A percentile compares a stretch with the other conserved stretches of the same genome.
phyloP scores from a whole-genome alignment of 1,140 invertebrate species.

The Hormaphis cornu region DNA sequence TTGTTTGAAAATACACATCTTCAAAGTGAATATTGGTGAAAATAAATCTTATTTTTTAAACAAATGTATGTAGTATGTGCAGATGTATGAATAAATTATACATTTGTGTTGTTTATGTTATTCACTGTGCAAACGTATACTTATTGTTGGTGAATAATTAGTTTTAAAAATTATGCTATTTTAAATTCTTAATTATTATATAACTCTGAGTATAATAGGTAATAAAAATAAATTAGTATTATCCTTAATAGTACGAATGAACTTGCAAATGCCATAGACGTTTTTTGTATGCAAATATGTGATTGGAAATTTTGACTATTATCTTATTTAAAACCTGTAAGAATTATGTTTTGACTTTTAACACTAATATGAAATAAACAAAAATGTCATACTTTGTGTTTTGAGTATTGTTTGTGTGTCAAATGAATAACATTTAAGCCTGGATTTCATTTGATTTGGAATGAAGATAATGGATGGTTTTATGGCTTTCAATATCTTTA shows the following conservation, averaged over 20 bases:
- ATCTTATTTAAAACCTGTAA: neutral
- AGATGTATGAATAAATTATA: too few species aligned
- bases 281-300: constrained; percentile 18
- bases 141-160: too few species aligned
- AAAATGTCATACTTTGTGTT: neutral
- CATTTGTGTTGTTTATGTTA: too few species aligned
- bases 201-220: neutral
- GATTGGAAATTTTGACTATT: constrained; percentile 10
- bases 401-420: neutral
- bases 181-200: neutral
- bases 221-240: neutral
- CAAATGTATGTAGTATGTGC: neutral
- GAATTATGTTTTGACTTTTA: neutral
- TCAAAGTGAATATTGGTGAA: neutral
- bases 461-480: constrained; percentile 5
- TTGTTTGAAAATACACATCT: neutral
- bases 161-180: too few species aligned
- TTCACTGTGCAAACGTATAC: too few species aligned
- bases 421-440: neutral
- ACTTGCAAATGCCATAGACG: neutral
- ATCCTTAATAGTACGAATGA: neutral
- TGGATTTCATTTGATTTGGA: neutral
- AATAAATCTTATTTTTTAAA: neutral
- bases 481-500: constrained; percentile 12
- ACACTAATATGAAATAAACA: neutral